Percentiles rank a stretch among this genome's conserved stretches.
Evolutionary conservation across 2,797 vertebrate species (phyloP).

Genomic region (Amblyraja radiata): DNA sequence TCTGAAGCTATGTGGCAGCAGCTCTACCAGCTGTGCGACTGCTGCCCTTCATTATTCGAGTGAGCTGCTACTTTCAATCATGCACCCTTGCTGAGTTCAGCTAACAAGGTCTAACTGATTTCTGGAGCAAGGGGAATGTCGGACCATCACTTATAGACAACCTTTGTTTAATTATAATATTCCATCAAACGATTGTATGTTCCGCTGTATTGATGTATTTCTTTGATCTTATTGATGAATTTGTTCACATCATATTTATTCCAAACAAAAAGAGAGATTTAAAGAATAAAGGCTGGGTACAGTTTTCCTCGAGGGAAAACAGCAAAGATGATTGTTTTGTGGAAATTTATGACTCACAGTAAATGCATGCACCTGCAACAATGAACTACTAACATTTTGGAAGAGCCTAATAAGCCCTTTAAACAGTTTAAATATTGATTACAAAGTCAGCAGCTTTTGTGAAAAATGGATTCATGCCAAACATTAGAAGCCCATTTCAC

Average conservation of each 20-base stretch:
- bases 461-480: neutral
- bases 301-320: neutral
- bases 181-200: neutral
- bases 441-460: neutral
- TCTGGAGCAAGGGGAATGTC: neutral
- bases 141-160: neutral
- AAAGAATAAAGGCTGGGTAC: neutral
- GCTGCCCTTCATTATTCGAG: neutral
- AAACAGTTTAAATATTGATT: neutral
- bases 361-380: neutral
- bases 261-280: neutral
- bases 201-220: neutral
- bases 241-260: too few species aligned
- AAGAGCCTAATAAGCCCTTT: neutral
- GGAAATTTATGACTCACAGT: neutral
- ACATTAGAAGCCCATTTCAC: neutral
- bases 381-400: slow-evolving; percentile 7
- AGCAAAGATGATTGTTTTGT: neutral
- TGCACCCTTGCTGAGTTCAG: neutral
- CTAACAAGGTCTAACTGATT: neutral
- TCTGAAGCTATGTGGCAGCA: too few species aligned
- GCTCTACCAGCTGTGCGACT: too few species aligned
- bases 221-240: neutral
- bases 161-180: neutral
- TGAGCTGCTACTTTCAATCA: neutral